A percentile compares a stretch with the other conserved stretches of the same genome.
These are phyloP conservation scores for Phrynocephalus forsythii DNA, from an alignment of 2,797 vertebrate genomes.

Conservation along the genomic window DNA sequence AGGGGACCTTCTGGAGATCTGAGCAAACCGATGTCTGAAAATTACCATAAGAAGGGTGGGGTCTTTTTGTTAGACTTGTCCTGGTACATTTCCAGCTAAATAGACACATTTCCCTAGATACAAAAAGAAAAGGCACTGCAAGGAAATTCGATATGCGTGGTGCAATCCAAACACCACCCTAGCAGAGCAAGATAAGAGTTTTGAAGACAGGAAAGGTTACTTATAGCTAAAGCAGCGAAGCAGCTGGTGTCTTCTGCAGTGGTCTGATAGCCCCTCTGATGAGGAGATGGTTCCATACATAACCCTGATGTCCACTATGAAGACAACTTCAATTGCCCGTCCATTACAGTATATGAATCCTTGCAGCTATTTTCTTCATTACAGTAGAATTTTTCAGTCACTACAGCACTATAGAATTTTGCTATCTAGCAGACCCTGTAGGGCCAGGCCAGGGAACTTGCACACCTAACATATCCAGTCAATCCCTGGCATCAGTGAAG, in stretches of 20 bases:
- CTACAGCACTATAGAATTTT: neutral
- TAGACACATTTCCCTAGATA: neutral
- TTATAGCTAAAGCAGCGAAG: neutral
- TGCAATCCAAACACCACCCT: neutral
- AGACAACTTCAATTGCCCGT: neutral
- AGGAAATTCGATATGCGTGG: neutral
- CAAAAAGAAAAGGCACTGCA: neutral
- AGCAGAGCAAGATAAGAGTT: neutral
- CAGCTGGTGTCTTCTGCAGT: neutral
- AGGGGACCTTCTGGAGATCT: neutral
- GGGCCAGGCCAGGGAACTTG: too few species aligned
- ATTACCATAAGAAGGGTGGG: too few species aligned
- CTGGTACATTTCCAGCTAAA: neutral
- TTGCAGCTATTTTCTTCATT: neutral
- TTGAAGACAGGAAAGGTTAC: neutral
- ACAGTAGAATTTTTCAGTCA: neutral
- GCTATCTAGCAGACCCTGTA: too few species aligned
- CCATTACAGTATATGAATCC: neutral
- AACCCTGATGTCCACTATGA: neutral
- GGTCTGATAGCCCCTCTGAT: neutral
- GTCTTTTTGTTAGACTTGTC: neutral
- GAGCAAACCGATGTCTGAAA: neutral
- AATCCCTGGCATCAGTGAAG: too few species aligned
- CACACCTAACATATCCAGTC: too few species aligned
- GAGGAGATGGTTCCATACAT: neutral